A percentile compares a stretch with the other conserved stretches of the same genome.
Evolutionary conservation across 2,888 invertebrate genomes (phyloP).

Genomic region (Galeruca laticollis): DNA sequence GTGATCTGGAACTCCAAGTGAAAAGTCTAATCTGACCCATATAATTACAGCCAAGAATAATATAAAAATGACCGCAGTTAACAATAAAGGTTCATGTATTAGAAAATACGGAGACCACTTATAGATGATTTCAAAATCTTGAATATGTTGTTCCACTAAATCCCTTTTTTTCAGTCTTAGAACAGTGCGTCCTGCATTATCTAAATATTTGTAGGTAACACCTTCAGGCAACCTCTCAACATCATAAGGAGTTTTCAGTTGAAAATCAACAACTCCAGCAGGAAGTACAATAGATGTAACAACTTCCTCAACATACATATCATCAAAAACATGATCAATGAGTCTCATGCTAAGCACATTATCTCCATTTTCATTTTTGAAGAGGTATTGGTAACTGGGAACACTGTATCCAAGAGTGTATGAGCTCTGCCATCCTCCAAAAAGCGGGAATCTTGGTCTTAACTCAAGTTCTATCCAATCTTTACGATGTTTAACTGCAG

Average conservation of each 20-base stretch:
- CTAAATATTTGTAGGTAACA: constrained; percentile 92
- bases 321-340: constrained; percentile 97
- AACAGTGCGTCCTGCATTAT: constrained; percentile 92
- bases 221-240: constrained; percentile 81
- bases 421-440: constrained; percentile 99
- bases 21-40: constrained; percentile 96
- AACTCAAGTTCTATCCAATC: constrained; percentile 96
- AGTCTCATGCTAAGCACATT: constrained; percentile 92
- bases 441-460: constrained; percentile 96
- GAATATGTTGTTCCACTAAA: constrained; percentile 96
- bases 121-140: constrained; percentile 92
- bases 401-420: constrained; percentile 95
- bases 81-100: constrained; percentile 93
- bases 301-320: constrained; percentile 93
- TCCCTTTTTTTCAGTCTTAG: constrained; percentile 85
- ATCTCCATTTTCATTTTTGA: constrained; percentile 77
- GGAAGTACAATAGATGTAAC: constrained; percentile 92
- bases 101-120: constrained; percentile 87
- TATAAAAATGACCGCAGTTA: constrained; percentile 88
- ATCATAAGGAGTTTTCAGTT: constrained; percentile 84
- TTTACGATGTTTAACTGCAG: constrained; percentile 87
- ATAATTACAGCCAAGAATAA: constrained; percentile 93
- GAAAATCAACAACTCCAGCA: constrained; percentile 88
- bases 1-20: constrained; percentile 72
- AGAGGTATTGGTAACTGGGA: constrained; percentile 96